Percentiles rank a stretch among this genome's conserved stretches.
phyloP scores from a whole-genome alignment of 2,888 invertebrate genomes.

The Yponomeuta evonymella region DNA sequence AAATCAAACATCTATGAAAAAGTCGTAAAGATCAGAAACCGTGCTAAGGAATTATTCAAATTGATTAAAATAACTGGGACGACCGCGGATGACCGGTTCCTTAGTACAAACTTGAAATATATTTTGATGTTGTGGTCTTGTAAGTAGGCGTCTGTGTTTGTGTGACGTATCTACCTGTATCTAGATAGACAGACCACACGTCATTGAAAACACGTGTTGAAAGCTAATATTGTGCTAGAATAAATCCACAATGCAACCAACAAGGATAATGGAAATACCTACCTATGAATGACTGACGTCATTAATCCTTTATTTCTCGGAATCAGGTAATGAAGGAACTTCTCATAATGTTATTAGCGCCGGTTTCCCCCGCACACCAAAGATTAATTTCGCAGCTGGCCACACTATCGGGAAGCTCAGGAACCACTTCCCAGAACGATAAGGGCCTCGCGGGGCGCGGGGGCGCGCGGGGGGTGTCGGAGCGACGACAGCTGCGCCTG shows the following conservation, averaged over 20 bases:
- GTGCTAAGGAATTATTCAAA: neutral
- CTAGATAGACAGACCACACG: neutral
- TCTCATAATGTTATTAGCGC: neutral
- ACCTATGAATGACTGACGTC: neutral
- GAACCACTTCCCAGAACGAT: slow-evolving; percentile 76
- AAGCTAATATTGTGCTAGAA: neutral
- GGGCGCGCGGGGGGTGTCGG: slow-evolving; percentile 37
- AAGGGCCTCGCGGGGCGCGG: slow-evolving; percentile 52
- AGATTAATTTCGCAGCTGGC: slow-evolving; percentile 29
- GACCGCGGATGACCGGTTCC: slow-evolving; percentile 10
- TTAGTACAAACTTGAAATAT: slow-evolving; percentile 9
- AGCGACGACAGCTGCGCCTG: slow-evolving; percentile 68
- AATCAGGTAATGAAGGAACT: neutral
- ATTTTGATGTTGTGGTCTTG: neutral
- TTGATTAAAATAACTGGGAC: slow-evolving; percentile 7
- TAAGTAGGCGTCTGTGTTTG: neutral
- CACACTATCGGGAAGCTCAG: slow-evolving; percentile 71
- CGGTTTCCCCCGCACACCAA: neutral
- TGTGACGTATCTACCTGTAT: neutral
- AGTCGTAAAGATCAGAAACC: neutral
- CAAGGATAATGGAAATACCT: neutral
- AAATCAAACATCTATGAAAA: neutral
- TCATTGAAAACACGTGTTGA: neutral
- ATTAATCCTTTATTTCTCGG: neutral
- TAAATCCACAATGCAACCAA: neutral